Base-by-base conservation (phyloP, 2,797 vertebrate species). In the Sphaeramia orbicularis region DNA sequence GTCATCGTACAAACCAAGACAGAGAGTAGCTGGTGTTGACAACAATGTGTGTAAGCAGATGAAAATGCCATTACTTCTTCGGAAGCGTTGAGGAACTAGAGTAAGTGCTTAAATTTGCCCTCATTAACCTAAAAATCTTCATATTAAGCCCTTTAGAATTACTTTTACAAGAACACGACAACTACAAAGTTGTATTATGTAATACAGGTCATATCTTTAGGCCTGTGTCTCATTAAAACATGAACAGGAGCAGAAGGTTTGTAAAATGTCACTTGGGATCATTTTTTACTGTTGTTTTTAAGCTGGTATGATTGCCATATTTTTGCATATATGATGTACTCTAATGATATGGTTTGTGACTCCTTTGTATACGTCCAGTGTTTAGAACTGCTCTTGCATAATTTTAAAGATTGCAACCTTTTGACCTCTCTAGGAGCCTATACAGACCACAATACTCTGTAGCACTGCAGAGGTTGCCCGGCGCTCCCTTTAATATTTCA, bases 401-500 rank as follows among this genome's bases (percentile, higher is more conserved):
- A 42, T 8, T 30, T 13, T 51, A 21, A 15, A 47, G 27, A 52
- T 5, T 58, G 11, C 42, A 37, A 80, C 37, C 58, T 48, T 53
- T 16, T 66, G 59, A 84, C 74, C 67, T 74, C 49, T 40, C 43
- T 6, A 6, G 40, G 40, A 74, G 54, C 44, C 48, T 42, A 41
- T 42, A 41, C 4, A 27, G 37, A n/a, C 55, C 67, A 71, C 52
- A 54, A 21, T 55, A 43, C 32, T 48, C 37, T 56, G 47, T 61
- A 54, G 65, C 35, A 42, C 57, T 76, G 66, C 58, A 45, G 61
- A 91, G 89, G 91, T 42, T 74, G 40, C 41, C 37, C 91, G 82
- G 85, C 92, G 93, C 93, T 94, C 92, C 92, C 91, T 93, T 95
- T 92, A 95, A 96, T 97, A 96, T 95, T 96, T 95, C 93, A 96